Conservation (phyloP, 92 coral and sea anemone species). For the Nematostella vectensis region DNA sequence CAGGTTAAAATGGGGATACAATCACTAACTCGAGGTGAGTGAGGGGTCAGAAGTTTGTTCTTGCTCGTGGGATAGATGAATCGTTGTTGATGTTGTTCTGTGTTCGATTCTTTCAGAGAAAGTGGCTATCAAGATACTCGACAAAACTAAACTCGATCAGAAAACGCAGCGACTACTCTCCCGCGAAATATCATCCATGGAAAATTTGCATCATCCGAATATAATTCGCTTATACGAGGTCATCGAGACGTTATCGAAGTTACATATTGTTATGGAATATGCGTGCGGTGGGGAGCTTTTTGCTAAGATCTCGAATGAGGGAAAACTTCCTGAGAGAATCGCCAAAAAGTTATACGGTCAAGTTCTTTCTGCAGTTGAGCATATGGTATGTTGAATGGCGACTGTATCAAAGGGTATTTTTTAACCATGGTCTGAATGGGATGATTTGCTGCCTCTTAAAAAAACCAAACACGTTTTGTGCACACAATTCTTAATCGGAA, state of each 20-base stretch:
- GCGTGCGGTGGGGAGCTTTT: slow-evolving; percentile 95
- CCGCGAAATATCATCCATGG: slow-evolving; percentile 96
- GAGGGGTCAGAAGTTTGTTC: background rate
- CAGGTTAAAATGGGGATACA: slow-evolving; percentile 99
- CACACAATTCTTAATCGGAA: too few relatives aligned
- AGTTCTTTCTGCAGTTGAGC: slow-evolving; percentile 89
- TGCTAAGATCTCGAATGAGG: slow-evolving; percentile 96
- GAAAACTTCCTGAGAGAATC: slow-evolving; percentile 75
- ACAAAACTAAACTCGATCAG: slow-evolving; percentile 92
- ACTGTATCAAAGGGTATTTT: background rate
- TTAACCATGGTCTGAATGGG: too few relatives aligned
- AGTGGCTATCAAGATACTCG: slow-evolving; percentile 94
- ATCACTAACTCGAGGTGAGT: slow-evolving; percentile 82
- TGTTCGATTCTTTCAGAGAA: slow-evolving; percentile 60
- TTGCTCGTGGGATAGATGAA: background rate
- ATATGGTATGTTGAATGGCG: slow-evolving; percentile 62
- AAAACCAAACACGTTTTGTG: too few relatives aligned
- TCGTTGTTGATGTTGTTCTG: background rate
- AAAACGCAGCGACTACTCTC: slow-evolving; percentile 91
- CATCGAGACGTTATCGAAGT: slow-evolving; percentile 88
- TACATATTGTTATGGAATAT: slow-evolving; percentile 91
- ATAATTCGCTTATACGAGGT: slow-evolving; percentile 92
- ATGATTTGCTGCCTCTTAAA: too few relatives aligned
- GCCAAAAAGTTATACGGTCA: slow-evolving; percentile 76
- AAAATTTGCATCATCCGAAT: slow-evolving; percentile 92